Percentiles rank a stretch among this genome's conserved stretches.
Evolutionary conservation across 2,113 vertebrate species (phyloP).

Genomic region (Thamnophis sirtalis): DNA sequence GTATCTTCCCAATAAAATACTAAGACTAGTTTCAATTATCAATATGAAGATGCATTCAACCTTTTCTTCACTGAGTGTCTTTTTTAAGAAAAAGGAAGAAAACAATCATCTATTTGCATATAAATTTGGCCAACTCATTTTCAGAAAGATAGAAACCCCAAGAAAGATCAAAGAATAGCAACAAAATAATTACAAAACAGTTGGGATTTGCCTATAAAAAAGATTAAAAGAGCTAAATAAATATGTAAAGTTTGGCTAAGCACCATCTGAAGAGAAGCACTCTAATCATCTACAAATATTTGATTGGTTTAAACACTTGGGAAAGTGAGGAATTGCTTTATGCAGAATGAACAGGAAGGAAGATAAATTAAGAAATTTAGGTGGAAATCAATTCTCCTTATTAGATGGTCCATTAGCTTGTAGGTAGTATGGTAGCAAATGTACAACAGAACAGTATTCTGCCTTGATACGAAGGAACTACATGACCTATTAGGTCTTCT

Average conservation of each 20-base stretch:
- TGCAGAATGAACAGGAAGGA: slow-evolving; percentile 39
- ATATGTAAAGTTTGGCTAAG: slow-evolving; percentile 52
- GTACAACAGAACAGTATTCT: slow-evolving; percentile 32
- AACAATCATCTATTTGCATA: slow-evolving; percentile 9
- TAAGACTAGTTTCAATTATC: slow-evolving; percentile 7
- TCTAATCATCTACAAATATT: slow-evolving; percentile 61
- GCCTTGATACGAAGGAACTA: slow-evolving; percentile 24
- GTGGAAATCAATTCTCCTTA: slow-evolving; percentile 52
- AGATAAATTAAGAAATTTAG: slow-evolving; percentile 55
- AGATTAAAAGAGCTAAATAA: slow-evolving; percentile 65
- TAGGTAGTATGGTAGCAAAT: slow-evolving; percentile 19
- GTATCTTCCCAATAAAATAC: neutral
- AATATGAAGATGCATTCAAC: neutral
- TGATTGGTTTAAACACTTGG: slow-evolving; percentile 41
- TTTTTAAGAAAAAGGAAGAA: neutral
- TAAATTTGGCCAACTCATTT: neutral
- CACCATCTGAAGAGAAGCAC: slow-evolving; percentile 38
- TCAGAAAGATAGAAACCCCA: slow-evolving; percentile 23
- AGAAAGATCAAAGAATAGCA: slow-evolving; percentile 45
- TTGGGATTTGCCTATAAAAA: slow-evolving; percentile 51
- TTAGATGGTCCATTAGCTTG: slow-evolving; percentile 30
- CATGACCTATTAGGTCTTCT: slow-evolving; percentile 45
- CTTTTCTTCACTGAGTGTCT: neutral
- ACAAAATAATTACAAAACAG: slow-evolving; percentile 58
- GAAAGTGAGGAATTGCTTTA: slow-evolving; percentile 48